Evolutionary conservation across 2,113 vertebrate genomes (phyloP).

Genomic region (Eurystomus gularis): DNA sequence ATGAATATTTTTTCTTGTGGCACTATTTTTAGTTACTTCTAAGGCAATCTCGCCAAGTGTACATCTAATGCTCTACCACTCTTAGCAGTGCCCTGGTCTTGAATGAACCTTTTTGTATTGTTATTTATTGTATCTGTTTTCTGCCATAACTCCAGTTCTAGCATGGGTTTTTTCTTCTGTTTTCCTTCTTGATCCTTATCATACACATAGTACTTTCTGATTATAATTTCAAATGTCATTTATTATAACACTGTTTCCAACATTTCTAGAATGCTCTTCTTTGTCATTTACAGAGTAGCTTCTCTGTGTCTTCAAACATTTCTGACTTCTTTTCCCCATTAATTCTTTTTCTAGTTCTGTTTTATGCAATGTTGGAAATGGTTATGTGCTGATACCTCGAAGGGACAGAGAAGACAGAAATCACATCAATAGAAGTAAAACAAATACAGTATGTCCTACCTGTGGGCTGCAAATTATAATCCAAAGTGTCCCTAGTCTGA

Average conservation of each 20-base stretch:
- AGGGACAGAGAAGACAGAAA: neutral
- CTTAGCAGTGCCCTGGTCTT: neutral
- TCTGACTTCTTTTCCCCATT: neutral
- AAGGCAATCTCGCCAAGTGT: neutral
- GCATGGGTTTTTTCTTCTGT: rapidly evolving
- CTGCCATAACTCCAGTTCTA: neutral
- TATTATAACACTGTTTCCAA: neutral
- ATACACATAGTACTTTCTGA: neutral
- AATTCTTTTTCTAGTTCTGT: neutral
- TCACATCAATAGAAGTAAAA: neutral
- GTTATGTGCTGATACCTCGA: neutral
- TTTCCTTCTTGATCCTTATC: neutral
- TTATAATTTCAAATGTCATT: neutral
- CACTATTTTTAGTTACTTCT: neutral
- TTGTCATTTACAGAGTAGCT: neutral
- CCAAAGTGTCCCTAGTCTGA: neutral
- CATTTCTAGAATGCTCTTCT: neutral
- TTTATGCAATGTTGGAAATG: neutral
- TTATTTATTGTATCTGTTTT: neutral
- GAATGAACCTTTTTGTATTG: neutral
- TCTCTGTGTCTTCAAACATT: neutral
- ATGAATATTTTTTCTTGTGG: neutral
- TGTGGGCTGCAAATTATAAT: neutral
- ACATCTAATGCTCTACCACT: neutral
- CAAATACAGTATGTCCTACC: rapidly evolving